A percentile compares a stretch with the other conserved stretches of the same genome.
Conservation (phyloP, 2,113 vertebrate genomes). For the Archilochus colubris region DNA sequence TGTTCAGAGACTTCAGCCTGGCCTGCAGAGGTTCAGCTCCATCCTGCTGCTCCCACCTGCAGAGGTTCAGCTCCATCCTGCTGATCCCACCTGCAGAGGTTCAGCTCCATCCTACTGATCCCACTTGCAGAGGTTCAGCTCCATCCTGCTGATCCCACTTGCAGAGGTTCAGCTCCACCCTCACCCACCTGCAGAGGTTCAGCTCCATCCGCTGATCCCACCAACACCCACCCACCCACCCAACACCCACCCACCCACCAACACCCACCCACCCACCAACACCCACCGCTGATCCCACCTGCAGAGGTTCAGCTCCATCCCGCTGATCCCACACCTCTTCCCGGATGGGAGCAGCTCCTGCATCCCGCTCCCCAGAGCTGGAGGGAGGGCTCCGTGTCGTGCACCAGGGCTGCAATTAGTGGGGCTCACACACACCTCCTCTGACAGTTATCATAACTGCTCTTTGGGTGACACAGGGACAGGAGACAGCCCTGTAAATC, state of each 20-base stretch:
- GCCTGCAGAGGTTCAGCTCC: not conserved
- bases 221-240: no score
- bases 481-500: not conserved
- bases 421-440: not conserved
- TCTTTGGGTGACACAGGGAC: not conserved
- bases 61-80: no score
- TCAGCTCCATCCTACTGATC: no score
- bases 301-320: not conserved
- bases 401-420: not conserved
- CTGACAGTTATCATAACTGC: not conserved
- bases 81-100: no score
- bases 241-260: no score
- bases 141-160: no score
- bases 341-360: not conserved
- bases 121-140: no score
- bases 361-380: not conserved
- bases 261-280: no score
- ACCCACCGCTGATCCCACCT: no score
- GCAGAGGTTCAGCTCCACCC: no score
- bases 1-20: not conserved
- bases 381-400: not conserved
- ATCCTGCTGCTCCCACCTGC: no score
- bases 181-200: no score
- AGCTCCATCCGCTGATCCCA: rapidly evolving
- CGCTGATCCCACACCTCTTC: rapidly evolving